phyloP scores from a whole-genome alignment of 2,113 vertebrate genomes.

The Danio rerio region DNA sequence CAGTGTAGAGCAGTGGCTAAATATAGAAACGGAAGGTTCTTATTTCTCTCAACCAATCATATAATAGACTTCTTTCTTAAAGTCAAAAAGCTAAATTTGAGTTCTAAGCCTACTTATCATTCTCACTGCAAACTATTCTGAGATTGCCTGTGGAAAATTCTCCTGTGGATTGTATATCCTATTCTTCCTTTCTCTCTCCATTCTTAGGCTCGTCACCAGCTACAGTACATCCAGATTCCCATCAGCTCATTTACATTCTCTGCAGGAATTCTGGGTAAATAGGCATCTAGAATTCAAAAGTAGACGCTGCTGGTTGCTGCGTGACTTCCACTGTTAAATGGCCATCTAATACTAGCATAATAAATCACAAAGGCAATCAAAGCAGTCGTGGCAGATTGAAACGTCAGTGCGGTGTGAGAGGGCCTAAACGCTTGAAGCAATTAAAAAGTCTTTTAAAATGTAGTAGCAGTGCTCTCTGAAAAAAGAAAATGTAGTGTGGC shows the following conservation, averaged over 20 bases:
- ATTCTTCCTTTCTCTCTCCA: not conserved
- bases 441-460: not conserved
- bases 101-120: constrained; percentile 13
- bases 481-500: constrained; percentile 1
- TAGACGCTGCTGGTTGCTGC: constrained; percentile 4
- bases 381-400: constrained; percentile 28
- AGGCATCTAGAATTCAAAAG: constrained; percentile 14
- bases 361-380: constrained; percentile 40
- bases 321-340: constrained; percentile 28
- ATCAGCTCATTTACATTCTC: constrained; percentile 45
- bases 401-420: not conserved
- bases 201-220: not conserved
- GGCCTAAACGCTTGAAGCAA: constrained; percentile 26
- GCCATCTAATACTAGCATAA: constrained; percentile 23
- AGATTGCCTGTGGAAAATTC: constrained; percentile 3
- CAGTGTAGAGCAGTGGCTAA: not conserved
- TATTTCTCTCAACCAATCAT: not conserved
- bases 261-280: constrained; percentile 17
- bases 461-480: not conserved
- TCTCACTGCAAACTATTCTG: constrained; percentile 14
- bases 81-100: not conserved
- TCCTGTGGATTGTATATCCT: constrained; percentile 18
- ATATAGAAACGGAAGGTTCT: not conserved
- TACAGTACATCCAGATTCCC: not conserved
- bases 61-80: not conserved